These are phyloP conservation scores for Drosophila putrida DNA, from an alignment of 2,888 invertebrate species.

Conservation along the genomic window DNA sequence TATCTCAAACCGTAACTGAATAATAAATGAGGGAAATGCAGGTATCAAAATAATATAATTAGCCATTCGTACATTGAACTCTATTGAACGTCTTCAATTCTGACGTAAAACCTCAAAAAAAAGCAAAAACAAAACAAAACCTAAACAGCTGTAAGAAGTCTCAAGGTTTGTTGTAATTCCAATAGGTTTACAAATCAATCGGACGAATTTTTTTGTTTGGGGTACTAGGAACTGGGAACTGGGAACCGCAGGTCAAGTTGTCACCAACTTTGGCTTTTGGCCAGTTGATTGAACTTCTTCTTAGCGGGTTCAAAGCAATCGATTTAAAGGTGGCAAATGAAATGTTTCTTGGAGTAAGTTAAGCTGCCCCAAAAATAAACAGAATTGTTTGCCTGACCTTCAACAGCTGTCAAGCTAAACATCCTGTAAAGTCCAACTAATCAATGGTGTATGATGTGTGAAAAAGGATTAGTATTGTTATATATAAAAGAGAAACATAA, in stretches of 20 bases:
- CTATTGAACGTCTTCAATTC: constrained; percentile 40
- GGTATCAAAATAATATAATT: constrained; percentile 57
- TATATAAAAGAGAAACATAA: too few species aligned
- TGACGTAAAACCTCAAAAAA: constrained; percentile 54
- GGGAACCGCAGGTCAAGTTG: constrained; percentile 39
- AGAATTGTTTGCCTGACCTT: constrained; percentile 70
- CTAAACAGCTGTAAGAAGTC: constrained; percentile 57
- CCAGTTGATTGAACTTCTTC: constrained; percentile 71
- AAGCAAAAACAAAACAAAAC: not conserved
- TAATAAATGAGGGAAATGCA: constrained; percentile 26
- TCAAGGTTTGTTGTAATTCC: constrained; percentile 41
- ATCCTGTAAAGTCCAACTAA: constrained; percentile 19
- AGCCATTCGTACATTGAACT: constrained; percentile 65
- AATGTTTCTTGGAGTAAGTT: constrained; percentile 30
- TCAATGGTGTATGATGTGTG: not conserved
- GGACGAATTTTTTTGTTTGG: constrained; percentile 4
- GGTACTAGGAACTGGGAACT: not conserved
- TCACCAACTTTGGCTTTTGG: constrained; percentile 36
- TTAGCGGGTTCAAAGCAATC: constrained; percentile 58
- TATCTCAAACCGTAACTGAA: constrained; percentile 6
- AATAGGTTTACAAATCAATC: constrained; percentile 64
- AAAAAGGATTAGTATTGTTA: not conserved
- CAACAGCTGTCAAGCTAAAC: constrained; percentile 53
- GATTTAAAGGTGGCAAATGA: constrained; percentile 50
- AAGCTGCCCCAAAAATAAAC: constrained; percentile 61